Percentiles rank a stretch among this genome's conserved stretches.
Conservation (phyloP, 2,797 vertebrate species). For the Amniataba percoides region DNA sequence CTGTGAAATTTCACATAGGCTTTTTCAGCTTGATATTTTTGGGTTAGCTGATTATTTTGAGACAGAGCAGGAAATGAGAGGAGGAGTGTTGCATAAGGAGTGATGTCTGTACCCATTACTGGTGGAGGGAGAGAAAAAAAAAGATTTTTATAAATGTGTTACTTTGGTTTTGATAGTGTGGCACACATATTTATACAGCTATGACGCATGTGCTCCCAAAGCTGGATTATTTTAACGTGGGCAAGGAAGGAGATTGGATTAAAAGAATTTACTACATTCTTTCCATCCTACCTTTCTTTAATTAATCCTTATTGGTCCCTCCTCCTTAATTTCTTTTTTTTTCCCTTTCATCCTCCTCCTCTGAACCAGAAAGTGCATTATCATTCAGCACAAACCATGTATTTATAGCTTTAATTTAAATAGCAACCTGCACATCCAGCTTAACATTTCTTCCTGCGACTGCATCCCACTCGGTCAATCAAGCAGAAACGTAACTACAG, state of each 20-base stretch:
- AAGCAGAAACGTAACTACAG: conserved; percentile 7
- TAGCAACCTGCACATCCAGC: background rate
- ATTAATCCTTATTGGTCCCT: conserved; percentile 14
- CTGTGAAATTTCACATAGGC: background rate
- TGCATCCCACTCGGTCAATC: conserved; percentile 10
- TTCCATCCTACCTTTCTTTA: background rate
- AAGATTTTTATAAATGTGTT: background rate
- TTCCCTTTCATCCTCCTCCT: conserved; percentile 8
- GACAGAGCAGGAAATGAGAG: conserved; percentile 4
- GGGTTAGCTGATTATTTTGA: conserved; percentile 9
- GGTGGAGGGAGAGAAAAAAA: background rate
- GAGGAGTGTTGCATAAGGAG: background rate
- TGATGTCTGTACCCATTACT: conserved; percentile 6
- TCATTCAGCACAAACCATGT: conserved; percentile 5
- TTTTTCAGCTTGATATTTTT: background rate
- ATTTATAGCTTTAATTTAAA: conserved; percentile 35
- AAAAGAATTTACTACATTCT: conserved; percentile 13
- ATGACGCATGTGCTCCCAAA: background rate
- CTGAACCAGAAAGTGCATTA: conserved; percentile 5
- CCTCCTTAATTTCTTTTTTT: background rate
- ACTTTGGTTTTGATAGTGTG: background rate
- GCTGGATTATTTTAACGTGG: conserved; percentile 7
- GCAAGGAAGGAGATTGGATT: conserved; percentile 22
- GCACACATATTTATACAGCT: background rate
- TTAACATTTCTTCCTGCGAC: background rate